Percentiles rank a stretch among this genome's conserved stretches.
Evolutionary conservation across 2,797 vertebrate species (phyloP).

Genomic region (Onychomys leucogaster): DNA sequence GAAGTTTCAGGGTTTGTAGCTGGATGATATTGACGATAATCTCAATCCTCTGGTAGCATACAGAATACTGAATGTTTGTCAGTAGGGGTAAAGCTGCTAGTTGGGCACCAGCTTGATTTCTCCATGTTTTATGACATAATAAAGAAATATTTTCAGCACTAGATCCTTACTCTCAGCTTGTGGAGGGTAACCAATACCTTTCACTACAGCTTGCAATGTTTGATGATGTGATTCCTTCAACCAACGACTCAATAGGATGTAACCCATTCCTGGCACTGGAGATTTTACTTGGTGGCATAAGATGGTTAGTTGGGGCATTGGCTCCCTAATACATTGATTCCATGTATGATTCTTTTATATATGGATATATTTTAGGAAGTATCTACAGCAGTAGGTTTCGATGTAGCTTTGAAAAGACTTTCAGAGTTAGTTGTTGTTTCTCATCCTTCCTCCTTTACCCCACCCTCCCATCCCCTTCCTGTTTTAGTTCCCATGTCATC

Average conservation of each 20-base stretch:
- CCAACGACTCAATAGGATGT: not conserved
- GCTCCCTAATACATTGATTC: not conserved
- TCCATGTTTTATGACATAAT: no score
- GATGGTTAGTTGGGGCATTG: not conserved
- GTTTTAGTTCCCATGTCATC: no score
- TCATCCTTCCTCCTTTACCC: no score
- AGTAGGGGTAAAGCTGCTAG: not conserved
- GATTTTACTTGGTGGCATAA: not conserved
- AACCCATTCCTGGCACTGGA: not conserved
- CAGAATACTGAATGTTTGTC: not conserved
- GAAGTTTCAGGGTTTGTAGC: not conserved
- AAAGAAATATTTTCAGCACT: no score
- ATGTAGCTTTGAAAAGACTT: not conserved
- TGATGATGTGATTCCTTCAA: not conserved
- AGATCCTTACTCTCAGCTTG: no score
- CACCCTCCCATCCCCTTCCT: no score
- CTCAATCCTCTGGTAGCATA: not conserved
- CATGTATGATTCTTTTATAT: not conserved
- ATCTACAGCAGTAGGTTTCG: not conserved
- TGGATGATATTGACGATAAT: not conserved
- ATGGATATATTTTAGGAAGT: not conserved
- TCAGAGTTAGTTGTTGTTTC: no score
- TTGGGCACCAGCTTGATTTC: not conserved
- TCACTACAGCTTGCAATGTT: not conserved
- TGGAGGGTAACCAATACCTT: not conserved